Percentiles rank a stretch among this genome's conserved stretches.
Evolutionary conservation across 2,888 invertebrate species (phyloP).

Genomic region (Trypoxylon attenuatum): DNA sequence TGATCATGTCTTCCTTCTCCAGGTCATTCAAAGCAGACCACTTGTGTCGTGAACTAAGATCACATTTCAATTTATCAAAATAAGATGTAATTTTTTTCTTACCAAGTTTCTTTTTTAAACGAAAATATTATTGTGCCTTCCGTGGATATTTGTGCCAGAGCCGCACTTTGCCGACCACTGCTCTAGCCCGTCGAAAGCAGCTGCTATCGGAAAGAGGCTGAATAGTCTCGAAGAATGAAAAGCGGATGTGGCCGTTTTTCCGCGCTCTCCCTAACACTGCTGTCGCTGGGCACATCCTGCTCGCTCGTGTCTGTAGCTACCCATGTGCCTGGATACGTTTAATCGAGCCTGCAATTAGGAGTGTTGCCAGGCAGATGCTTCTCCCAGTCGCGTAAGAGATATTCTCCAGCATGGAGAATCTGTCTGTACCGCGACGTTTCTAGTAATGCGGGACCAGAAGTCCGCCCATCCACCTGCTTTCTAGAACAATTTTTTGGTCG

Average conservation of each 20-base stretch:
- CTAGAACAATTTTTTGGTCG: background rate
- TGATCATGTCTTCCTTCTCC: no score
- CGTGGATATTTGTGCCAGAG: no score
- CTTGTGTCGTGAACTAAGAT: no score
- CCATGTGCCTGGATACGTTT: background rate
- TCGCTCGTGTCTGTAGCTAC: background rate
- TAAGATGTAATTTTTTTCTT: no score
- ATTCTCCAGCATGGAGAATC: background rate
- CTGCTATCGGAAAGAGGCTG: constrained; percentile 5
- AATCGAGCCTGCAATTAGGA: background rate
- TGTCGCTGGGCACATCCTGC: background rate
- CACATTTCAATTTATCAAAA: no score
- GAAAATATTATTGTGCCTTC: no score
- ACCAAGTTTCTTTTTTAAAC: no score
- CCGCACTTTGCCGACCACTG: no score
- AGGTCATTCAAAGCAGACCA: no score
- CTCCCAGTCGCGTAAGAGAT: background rate
- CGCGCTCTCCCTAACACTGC: background rate
- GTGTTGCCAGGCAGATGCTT: background rate
- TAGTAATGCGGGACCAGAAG: background rate
- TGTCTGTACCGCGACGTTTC: no score
- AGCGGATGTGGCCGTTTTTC: constrained; percentile 44
- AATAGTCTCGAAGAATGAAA: constrained; percentile 32
- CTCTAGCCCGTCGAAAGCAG: no score
- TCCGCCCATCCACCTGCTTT: background rate